phyloP scores from a whole-genome alignment of 1,140 invertebrate genomes.

The Drosophila kepulauana region DNA sequence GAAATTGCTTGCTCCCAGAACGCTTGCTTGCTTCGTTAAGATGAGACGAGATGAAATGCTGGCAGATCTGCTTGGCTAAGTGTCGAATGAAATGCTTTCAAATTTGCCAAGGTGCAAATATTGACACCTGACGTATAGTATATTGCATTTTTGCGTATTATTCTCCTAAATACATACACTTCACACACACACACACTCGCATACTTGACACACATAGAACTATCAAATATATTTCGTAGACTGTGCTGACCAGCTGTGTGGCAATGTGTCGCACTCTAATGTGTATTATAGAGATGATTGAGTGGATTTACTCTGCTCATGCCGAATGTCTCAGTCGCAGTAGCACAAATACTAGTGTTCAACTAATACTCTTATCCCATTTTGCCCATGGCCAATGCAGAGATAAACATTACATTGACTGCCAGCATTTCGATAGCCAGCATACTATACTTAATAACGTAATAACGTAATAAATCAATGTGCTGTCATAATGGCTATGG shows the following conservation, averaged over 20 bases:
- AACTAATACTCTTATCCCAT: conserved; percentile 42
- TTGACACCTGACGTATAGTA: conserved; percentile 67
- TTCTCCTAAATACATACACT: conserved; percentile 4
- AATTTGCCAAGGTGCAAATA: conserved; percentile 75
- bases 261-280: conserved; percentile 29
- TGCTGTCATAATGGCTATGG: background rate
- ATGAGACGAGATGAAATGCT: background rate
- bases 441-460: conserved; percentile 52
- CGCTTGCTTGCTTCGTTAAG: background rate
- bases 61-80: conserved; percentile 31
- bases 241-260: conserved; percentile 25
- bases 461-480: conserved; percentile 45
- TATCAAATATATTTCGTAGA: conserved; percentile 13
- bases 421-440: conserved; percentile 44
- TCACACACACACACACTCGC: conserved; percentile 18
- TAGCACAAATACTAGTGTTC: conserved; percentile 53
- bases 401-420: conserved; percentile 60
- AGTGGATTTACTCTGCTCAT: conserved; percentile 73
- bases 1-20: conserved; percentile 34
- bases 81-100: conserved; percentile 69
- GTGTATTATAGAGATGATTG: conserved; percentile 77
- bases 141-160: conserved; percentile 58
- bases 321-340: conserved; percentile 53
- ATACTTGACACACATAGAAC: background rate
- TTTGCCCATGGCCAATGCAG: conserved; percentile 55